phyloP scores from a whole-genome alignment of 1,140 invertebrate species.

The Nautilus pompilius region DNA sequence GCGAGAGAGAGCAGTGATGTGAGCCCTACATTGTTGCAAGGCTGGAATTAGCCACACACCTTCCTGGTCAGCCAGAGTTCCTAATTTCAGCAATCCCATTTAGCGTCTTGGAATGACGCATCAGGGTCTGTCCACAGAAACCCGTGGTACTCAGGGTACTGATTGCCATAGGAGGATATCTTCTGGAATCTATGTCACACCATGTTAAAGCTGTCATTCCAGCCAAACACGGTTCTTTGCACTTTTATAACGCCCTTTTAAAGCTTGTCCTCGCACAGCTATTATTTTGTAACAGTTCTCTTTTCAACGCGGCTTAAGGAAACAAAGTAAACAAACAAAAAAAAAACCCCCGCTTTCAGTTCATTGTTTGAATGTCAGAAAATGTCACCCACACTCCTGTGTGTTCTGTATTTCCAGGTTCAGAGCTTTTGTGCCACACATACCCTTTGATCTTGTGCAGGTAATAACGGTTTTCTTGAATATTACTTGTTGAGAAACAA shows the following conservation, averaged over 20 bases:
- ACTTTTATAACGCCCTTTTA: background rate
- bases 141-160: too few relatives aligned
- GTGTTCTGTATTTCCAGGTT: slow-evolving; percentile 40
- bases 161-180: too few relatives aligned
- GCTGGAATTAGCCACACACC: too few relatives aligned
- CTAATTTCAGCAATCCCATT: too few relatives aligned
- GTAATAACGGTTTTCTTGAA: slow-evolving; percentile 26
- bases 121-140: too few relatives aligned
- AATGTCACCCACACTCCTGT: too few relatives aligned
- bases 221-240: background rate
- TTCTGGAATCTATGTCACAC: too few relatives aligned
- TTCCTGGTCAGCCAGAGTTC: too few relatives aligned
- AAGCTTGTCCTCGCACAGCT: background rate
- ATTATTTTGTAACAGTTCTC: background rate
- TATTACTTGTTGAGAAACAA: background rate
- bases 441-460: slow-evolving; percentile 86
- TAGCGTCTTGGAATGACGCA: too few relatives aligned
- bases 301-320: background rate
- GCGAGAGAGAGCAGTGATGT: too few relatives aligned
- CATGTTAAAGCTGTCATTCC: too few relatives aligned
- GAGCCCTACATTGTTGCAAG: too few relatives aligned
- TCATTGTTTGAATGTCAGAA: background rate
- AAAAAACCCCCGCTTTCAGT: background rate
- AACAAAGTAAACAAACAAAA: background rate
- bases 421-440: slow-evolving; percentile 63